These are phyloP conservation scores for Synanthedon myopaeformis DNA, from an alignment of 2,888 invertebrate species.

Conservation along the genomic window DNA sequence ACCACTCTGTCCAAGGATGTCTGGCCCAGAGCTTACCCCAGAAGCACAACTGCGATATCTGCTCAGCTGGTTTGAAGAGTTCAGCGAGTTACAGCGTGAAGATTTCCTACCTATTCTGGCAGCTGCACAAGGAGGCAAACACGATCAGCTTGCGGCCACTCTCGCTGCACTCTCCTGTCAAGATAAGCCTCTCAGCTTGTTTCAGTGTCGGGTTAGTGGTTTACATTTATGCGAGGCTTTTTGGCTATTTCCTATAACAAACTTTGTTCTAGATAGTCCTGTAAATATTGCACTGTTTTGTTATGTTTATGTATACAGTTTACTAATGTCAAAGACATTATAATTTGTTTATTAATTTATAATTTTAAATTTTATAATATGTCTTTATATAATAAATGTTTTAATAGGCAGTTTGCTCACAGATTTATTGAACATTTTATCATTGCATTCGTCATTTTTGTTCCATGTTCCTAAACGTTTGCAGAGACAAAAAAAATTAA, in stretches of 20 bases:
- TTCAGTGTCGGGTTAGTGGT: constrained; percentile 80
- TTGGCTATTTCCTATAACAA: neutral
- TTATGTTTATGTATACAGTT: too few species aligned
- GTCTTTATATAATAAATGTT: too few species aligned
- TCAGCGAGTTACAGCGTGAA: constrained; percentile 87
- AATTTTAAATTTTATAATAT: too few species aligned
- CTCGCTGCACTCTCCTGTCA: constrained; percentile 75
- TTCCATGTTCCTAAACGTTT: too few species aligned
- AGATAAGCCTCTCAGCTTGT: constrained; percentile 84
- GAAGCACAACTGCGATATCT: constrained; percentile 85
- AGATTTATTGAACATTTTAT: too few species aligned
- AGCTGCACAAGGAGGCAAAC: constrained; percentile 70
- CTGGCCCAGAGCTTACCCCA: constrained; percentile 68
- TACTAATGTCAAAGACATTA: too few species aligned
- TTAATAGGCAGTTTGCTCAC: too few species aligned
- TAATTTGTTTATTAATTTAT: too few species aligned
- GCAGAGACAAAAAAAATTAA: too few species aligned
- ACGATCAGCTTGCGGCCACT: constrained; percentile 80
- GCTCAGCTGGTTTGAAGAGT: constrained; percentile 89
- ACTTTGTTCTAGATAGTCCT: neutral
- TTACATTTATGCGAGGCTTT: neutral
- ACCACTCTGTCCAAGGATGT: constrained; percentile 56
- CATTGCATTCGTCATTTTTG: too few species aligned
- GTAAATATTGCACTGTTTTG: too few species aligned
- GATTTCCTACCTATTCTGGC: constrained; percentile 85